Evolutionary conservation across 2,888 invertebrate species (phyloP).

Genomic region (Leptinotarsa peninsularis): DNA sequence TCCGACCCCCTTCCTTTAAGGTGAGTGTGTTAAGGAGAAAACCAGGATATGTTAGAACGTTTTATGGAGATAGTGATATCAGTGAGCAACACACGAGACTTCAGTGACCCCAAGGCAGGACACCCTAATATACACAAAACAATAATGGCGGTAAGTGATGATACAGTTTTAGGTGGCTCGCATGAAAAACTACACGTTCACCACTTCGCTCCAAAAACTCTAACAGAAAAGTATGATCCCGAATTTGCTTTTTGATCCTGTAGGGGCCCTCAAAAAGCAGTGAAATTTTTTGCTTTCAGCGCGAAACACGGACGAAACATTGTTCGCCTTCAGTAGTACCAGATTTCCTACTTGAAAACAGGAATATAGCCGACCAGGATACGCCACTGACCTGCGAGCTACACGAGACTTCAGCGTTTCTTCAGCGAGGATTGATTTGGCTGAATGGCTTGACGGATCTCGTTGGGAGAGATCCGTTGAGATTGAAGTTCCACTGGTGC

Average conservation of each 20-base stretch:
- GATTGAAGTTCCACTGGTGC: slow-evolving; percentile 38
- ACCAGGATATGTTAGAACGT: not conserved
- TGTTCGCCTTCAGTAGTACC: not conserved
- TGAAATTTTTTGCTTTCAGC: not conserved
- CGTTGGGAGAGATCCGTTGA: not conserved
- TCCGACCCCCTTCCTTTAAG: not conserved
- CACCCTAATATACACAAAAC: not conserved
- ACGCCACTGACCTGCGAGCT: not conserved
- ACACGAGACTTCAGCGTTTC: not conserved
- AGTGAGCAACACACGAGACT: not conserved
- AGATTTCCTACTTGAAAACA: not conserved
- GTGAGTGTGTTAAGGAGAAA: not conserved
- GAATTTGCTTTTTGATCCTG: not conserved
- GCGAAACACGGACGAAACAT: not conserved
- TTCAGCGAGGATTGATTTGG: not conserved
- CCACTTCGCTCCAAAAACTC: not conserved
- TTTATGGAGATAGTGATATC: not conserved
- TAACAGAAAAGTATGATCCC: not conserved
- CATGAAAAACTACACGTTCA: not conserved
- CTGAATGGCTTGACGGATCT: not conserved
- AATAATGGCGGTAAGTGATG: not conserved
- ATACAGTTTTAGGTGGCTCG: not conserved
- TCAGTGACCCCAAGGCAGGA: not conserved
- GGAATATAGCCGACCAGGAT: not conserved
- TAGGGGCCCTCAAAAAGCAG: not conserved